phyloP scores from a whole-genome alignment of 2,888 invertebrate genomes.

The Archips xylosteana region DNA sequence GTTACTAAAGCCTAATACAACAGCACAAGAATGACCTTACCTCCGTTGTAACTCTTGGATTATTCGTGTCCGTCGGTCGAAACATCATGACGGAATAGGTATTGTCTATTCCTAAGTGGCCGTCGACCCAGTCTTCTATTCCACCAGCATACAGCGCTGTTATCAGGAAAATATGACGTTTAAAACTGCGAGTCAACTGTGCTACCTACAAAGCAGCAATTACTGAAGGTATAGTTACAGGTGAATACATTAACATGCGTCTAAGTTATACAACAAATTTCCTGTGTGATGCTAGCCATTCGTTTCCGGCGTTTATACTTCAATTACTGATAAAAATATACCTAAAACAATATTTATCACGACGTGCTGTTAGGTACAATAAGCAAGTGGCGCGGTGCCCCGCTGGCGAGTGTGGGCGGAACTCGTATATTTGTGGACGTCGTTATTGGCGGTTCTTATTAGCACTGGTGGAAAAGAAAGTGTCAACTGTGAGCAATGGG shows the following conservation, averaged over 20 bases:
- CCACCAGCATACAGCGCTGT: constrained; percentile 78
- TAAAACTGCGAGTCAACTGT: neutral
- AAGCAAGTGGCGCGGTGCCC: neutral
- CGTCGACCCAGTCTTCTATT: constrained; percentile 80
- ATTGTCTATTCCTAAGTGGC: constrained; percentile 77
- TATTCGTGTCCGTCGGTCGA: constrained; percentile 66
- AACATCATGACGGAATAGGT: constrained; percentile 79
- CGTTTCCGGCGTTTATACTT: constrained; percentile 11
- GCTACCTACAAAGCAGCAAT: neutral
- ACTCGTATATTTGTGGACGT: neutral
- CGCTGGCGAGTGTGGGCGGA: neutral
- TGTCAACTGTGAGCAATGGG: neutral
- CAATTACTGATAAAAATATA: neutral
- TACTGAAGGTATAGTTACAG: neutral
- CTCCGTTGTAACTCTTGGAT: constrained; percentile 66
- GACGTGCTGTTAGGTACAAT: neutral
- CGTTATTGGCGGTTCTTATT: neutral
- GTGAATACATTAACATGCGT: neutral
- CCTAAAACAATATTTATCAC: neutral
- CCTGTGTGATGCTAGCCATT: constrained; percentile 2
- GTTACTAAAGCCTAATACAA: neutral
- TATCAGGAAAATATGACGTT: constrained; percentile 40
- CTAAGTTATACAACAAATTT: constrained; percentile 3
- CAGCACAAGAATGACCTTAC: constrained; percentile 48
- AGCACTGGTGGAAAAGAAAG: neutral